Evolutionary conservation across 2,888 invertebrate species (phyloP), one percentile per base, ranked within the genome.

Genomic region (Troides oblongomaculatus): DNA sequence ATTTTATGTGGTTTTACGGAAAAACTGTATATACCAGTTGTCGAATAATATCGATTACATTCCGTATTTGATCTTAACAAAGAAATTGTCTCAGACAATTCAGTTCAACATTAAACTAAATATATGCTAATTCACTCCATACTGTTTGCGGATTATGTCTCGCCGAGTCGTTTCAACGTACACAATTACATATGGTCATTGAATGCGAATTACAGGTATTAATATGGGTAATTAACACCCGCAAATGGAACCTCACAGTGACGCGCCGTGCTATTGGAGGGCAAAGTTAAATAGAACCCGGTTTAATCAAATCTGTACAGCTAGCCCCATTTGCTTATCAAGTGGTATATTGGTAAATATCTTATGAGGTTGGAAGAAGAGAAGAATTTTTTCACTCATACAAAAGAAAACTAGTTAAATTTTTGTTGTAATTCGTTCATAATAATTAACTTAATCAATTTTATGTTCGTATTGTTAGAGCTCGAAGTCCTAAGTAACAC

Each of bases 191-290:
- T 73, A 72, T 72, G 74, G 74, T 77, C 75, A 78, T 81, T 78
- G 76, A 79, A 77, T 77, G 77, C 75, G 79, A 76, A 80, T 81
- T 77, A 77, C 77, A 73, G 73, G 74, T 77, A 79, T 80, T 81
- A 83, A 81, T 84, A 81, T 78, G 73, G 76, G 78, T 82, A 84
- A 85, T 86, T 83, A 81, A 84, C 81, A 77, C 74, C 76, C 77
- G 81, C 77, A 81, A 78, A 84, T 84, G 76, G 78, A 78, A 80
- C 73, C 73, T 59, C 62, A 67, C 67, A 69, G 53, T 61, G 53
- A 53, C 57, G 62, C 66, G 62, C 62, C 62, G 62, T 56, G 58
- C 21, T 61, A 64, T 50, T 53, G 68, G 21, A 56, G 68, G 36
- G 62, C 67, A 68, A 63, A 68, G 59, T 68, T 36, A 62, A 63